Evolutionary conservation across 2,888 invertebrate species (phyloP).

Genomic region (Leptarthrus brevirostris): DNA sequence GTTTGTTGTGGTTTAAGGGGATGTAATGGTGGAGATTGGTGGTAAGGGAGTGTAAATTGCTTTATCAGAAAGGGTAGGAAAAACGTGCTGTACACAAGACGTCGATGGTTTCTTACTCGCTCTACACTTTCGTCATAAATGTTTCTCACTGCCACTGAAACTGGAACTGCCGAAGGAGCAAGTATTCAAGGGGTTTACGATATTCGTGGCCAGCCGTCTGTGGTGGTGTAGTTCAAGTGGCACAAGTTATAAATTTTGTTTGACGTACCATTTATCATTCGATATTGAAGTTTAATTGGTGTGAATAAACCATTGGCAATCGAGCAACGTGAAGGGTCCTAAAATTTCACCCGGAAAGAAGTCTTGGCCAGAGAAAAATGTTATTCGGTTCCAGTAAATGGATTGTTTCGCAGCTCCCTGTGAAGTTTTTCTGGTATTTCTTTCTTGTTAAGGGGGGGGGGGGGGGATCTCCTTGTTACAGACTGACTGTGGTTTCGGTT

Average conservation of each 20-base stretch:
- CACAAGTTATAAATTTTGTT: constrained; percentile 44
- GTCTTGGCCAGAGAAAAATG: constrained; percentile 16
- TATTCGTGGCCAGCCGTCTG: neutral
- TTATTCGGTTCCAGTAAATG: constrained; percentile 28
- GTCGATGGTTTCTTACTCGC: neutral
- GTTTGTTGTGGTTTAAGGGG: constrained; percentile 1
- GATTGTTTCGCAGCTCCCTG: constrained; percentile 6
- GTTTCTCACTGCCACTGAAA: constrained; percentile 3
- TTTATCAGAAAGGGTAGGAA: neutral
- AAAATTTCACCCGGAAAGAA: neutral
- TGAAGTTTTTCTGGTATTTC: constrained; percentile 10
- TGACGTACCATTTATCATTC: constrained; percentile 42
- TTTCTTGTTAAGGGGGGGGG: too few relatives aligned
- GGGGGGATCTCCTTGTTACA: neutral
- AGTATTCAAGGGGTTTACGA: constrained; percentile 17
- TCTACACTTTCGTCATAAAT: neutral
- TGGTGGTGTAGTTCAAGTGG: constrained; percentile 12
- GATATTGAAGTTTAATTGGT: constrained; percentile 45
- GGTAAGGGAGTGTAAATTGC: constrained; percentile 1
- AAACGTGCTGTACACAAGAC: neutral
- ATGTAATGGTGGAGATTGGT: neutral
- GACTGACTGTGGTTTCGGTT: neutral
- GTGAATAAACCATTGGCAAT: constrained; percentile 48
- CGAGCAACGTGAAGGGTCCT: neutral
- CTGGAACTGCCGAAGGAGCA: too few relatives aligned